Base-by-base conservation (phyloP, 2,888 invertebrate genomes). In the Craniophora ligustri region DNA sequence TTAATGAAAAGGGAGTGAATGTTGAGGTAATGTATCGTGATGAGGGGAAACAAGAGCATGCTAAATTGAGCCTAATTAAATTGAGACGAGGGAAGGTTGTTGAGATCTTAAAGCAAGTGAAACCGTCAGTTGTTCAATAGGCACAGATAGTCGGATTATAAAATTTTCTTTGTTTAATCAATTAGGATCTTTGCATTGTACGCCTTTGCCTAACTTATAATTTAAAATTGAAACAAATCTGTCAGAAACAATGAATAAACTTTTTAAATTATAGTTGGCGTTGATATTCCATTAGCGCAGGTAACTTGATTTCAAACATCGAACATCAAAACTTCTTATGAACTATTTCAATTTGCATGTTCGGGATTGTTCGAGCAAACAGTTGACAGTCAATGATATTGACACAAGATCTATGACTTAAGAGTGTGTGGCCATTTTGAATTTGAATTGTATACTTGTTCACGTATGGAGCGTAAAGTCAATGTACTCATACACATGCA, bases 261-360 rank as follows among this genome's bases (percentile, higher is more conserved):
- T 5, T 19, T 19, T 5, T 6, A 19, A 4, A 1, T 1, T n/a
- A n/a, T n/a, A 8, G 23, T 23, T n/a, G 23, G n/a, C 60, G 19
- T 67, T 39, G 39, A 40, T 44, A 44, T 66, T 59, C 41, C 32
- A 44, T 18, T 32, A 23, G 31, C 21, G 58, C 66, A 67, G 59
- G 70, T 67, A 62, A 67, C 48, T 55, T 28, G 54, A 57, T 47
- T 67, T 67, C 68, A 49, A 64, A 58, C 62, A 65, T 35, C 60
- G 67, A 69, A 62, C 57, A 58, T 34, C 50, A 34, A n/a, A 67
- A 64, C 42, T 57, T 59, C 50, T 32, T 67, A 68, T 57, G 56
- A 86, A 86, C 84, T 83, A 85, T 87, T 86, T 78, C 82, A 86
- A 87, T 87, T 87, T 84, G 75, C 77, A 75, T 71, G 63, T 66